Evolutionary conservation across 2,888 invertebrate genomes (phyloP).

Genomic region (Tinea pellionella): DNA sequence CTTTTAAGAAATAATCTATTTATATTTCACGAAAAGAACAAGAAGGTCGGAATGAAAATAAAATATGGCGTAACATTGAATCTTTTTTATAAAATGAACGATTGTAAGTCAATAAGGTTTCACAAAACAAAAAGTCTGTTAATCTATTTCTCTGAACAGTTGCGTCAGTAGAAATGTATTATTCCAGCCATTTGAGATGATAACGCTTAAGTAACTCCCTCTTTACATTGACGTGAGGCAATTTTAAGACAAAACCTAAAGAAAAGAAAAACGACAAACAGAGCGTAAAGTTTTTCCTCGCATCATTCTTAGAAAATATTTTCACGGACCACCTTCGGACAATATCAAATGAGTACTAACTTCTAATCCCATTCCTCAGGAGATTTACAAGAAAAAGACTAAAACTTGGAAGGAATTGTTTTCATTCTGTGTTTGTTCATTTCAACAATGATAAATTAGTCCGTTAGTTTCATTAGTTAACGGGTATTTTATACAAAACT

Average conservation of each 20-base stretch:
- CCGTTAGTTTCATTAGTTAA: background rate
- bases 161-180: conserved; percentile 4
- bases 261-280: conserved; percentile 21
- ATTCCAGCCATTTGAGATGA: conserved; percentile 25
- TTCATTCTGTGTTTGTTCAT: conserved; percentile 46
- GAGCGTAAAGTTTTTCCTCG: conserved; percentile 17
- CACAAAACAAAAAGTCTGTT: background rate
- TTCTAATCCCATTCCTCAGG: conserved; percentile 11
- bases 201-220: conserved; percentile 30
- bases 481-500: too few relatives aligned
- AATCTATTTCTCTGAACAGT: conserved; percentile 4
- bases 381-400: conserved; percentile 31
- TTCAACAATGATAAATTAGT: conserved; percentile 60
- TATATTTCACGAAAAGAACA: background rate
- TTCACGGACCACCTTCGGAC: conserved; percentile 16
- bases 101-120: conserved; percentile 2
- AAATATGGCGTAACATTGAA: background rate
- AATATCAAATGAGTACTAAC: conserved; percentile 38
- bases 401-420: conserved; percentile 52
- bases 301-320: conserved; percentile 17
- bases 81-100: conserved; percentile 2
- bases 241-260: conserved; percentile 25
- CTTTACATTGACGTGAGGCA: conserved; percentile 22
- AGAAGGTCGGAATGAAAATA: background rate
- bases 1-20: background rate